phyloP scores from a whole-genome alignment of 2,888 invertebrate species.

The Dryobota labecula region DNA sequence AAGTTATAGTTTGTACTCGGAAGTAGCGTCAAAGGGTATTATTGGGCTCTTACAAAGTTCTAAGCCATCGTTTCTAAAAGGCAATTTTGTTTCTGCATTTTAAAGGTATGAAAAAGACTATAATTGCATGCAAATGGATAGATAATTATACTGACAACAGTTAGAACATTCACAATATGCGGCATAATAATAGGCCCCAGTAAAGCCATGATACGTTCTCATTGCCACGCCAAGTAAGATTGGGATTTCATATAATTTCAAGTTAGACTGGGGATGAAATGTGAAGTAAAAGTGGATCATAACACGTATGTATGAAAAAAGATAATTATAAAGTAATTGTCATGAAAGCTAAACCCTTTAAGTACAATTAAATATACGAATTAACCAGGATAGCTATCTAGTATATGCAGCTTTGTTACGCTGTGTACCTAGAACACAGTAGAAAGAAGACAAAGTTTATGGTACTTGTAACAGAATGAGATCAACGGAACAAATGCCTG shows the following conservation, averaged over 20 bases:
- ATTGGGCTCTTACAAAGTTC: constrained; percentile 16
- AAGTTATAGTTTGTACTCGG: constrained; percentile 35
- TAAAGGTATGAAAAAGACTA: not conserved
- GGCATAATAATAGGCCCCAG: too few species aligned
- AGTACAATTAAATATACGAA: not conserved
- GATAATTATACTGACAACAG: not conserved
- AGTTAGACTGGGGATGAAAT: not conserved
- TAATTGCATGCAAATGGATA: constrained; percentile 12
- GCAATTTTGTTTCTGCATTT: constrained; percentile 15
- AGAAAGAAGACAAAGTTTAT: not conserved
- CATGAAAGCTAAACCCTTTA: not conserved
- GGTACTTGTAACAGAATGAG: too few species aligned
- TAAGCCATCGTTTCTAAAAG: constrained; percentile 1
- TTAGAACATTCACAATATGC: not conserved
- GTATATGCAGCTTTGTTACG: too few species aligned
- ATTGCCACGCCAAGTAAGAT: not conserved
- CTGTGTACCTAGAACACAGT: not conserved
- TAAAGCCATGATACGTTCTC: too few species aligned
- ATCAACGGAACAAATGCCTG: not conserved
- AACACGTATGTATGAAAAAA: not conserved
- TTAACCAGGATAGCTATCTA: not conserved
- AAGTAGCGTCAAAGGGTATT: constrained; percentile 7
- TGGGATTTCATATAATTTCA: not conserved
- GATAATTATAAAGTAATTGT: not conserved
- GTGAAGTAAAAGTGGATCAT: not conserved